Percentiles rank a stretch among this genome's conserved stretches.
These are phyloP conservation scores for Pristionchus maxplancki DNA, from an alignment of 2,888 invertebrate genomes.

Conservation along the genomic window DNA sequence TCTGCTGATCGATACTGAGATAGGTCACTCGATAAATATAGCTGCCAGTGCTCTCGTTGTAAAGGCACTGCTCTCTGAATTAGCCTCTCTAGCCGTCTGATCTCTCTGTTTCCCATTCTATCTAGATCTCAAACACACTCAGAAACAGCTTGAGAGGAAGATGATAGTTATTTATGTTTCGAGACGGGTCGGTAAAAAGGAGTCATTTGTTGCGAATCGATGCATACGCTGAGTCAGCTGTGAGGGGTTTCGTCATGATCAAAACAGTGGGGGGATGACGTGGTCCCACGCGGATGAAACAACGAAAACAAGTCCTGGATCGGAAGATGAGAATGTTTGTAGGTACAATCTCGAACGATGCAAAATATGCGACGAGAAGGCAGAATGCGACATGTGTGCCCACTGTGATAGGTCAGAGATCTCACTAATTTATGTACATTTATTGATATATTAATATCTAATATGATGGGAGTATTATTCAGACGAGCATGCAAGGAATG, in stretches of 20 bases:
- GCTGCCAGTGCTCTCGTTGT: neutral
- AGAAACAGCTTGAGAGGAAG: neutral
- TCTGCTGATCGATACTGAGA: neutral
- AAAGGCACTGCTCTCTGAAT: neutral
- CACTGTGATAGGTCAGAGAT: constrained; percentile 89
- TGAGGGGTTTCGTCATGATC: neutral
- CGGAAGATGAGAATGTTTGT: constrained; percentile 33
- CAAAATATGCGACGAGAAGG: constrained; percentile 78
- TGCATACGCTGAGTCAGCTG: neutral
- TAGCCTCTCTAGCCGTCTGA: neutral
- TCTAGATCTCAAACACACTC: neutral
- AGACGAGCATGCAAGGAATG: constrained; percentile 94
- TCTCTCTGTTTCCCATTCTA: neutral
- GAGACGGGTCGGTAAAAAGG: neutral
- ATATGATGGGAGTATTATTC: neutral
- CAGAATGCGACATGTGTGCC: constrained; percentile 83
- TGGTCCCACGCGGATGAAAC: neutral
- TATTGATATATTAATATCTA: too few species aligned
- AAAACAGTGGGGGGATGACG: constrained; percentile 40
- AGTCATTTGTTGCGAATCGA: neutral
- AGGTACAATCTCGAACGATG: constrained; percentile 78
- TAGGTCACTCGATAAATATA: neutral
- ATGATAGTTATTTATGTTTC: neutral
- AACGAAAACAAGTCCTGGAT: neutral
- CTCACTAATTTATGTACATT: neutral